phyloP scores from a whole-genome alignment of 2,113 vertebrate genomes.

The Hepsetus odoe region DNA sequence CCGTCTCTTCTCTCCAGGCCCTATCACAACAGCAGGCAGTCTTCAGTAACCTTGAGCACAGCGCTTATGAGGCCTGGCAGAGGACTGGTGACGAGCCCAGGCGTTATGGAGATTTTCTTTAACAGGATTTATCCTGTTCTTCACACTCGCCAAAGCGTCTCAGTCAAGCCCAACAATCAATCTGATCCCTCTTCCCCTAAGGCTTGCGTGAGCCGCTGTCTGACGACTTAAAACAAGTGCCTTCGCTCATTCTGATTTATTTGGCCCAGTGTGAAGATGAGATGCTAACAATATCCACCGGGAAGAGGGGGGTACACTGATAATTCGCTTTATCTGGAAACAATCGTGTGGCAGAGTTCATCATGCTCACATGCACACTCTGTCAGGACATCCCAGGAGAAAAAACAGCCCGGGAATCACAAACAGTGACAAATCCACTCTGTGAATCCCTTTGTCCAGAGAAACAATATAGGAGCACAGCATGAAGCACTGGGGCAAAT shows the following conservation, averaged over 20 bases:
- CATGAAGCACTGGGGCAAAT: not conserved
- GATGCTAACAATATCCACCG: slow-evolving; percentile 42
- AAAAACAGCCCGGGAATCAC: not conserved
- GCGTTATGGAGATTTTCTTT: slow-evolving; percentile 28
- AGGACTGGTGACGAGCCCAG: slow-evolving; percentile 13
- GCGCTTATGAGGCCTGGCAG: slow-evolving; percentile 14
- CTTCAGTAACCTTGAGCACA: slow-evolving; percentile 30
- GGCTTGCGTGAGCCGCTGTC: slow-evolving; percentile 41
- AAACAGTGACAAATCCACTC: slow-evolving; percentile 16
- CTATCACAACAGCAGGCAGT: slow-evolving; percentile 14
- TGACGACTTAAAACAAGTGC: slow-evolving; percentile 25
- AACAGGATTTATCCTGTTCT: slow-evolving; percentile 46
- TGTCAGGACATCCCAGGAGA: slow-evolving; percentile 8
- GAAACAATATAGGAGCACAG: not conserved
- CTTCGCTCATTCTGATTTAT: slow-evolving; percentile 48
- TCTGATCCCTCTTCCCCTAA: slow-evolving; percentile 38
- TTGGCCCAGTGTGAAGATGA: slow-evolving; percentile 44
- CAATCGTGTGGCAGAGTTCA: slow-evolving; percentile 31
- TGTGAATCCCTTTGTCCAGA: not conserved
- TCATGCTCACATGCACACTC: slow-evolving; percentile 29
- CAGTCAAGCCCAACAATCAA: slow-evolving; percentile 46
- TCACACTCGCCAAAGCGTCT: slow-evolving; percentile 5
- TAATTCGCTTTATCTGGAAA: slow-evolving; percentile 41
- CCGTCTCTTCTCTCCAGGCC: not conserved
- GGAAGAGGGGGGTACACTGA: slow-evolving; percentile 17